Base-by-base conservation (phyloP, 2,888 invertebrate species). In the Dasypogon diadema region DNA sequence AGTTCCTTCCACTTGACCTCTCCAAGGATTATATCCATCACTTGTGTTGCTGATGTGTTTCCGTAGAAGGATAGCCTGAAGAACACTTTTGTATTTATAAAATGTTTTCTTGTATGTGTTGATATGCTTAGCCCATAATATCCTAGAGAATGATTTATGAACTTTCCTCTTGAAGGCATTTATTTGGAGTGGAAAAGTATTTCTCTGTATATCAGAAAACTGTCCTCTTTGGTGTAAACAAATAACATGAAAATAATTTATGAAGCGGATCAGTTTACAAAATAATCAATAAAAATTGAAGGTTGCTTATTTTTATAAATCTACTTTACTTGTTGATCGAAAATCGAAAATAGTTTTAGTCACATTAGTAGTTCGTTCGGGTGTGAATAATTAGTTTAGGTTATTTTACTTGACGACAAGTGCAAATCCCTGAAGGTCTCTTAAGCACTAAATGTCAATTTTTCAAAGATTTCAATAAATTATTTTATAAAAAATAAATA, bases 181-280 rank as follows among this genome's bases (percentile, higher is more conserved):
- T 51, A 6, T 16, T 51, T 51, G 51, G 18, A 21, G 51, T 51
- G 51, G 51, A 21, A 51, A 21, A 21, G 18, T 16, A 51, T 51
- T 51, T 51, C 18, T 51, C 51, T 51, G 2, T 6, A 12, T 21
- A 16, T 16, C 51, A 51, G 18, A 16, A 51, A 51, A 51, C 51
- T 51, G 51, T 51, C 51, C 18, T 51, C 51, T 8, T 51, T 51
- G 51, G 51, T 51, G 51, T 51, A 51, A 51, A 21, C 51, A 51
- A 51, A 51, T 51, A 51, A 51, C 51, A 51, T 6, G 51, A 21
- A 51, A 21, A 51, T 51, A 51, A 51, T 51, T 51, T 51, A 51
- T 51, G 51, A 12, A 51, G 8, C 14, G 51, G 51, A 16, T 51
- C 18, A 16, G n/a, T 51, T 51, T 51, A 18, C 51, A 18, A 21